These are phyloP conservation scores for Drosophila quasianomalipes DNA, from an alignment of 2,888 invertebrate genomes.

Conservation along the genomic window DNA sequence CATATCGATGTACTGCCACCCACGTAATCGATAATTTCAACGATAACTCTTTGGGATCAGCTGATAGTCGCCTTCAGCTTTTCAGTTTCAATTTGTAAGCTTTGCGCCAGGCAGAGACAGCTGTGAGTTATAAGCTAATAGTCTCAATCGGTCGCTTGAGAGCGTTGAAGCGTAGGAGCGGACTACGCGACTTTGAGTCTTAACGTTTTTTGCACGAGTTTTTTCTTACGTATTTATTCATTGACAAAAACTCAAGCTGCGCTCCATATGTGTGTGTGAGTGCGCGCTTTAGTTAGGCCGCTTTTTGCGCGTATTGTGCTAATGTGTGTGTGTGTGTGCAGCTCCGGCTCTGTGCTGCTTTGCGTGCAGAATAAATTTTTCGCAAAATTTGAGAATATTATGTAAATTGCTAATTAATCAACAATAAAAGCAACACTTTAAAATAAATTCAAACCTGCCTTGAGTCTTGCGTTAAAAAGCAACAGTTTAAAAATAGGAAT, in stretches of 20 bases:
- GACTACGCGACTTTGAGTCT: slow-evolving; percentile 25
- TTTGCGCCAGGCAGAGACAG: slow-evolving; percentile 39
- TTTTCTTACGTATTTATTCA: slow-evolving; percentile 81
- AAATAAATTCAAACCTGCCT: slow-evolving; percentile 28
- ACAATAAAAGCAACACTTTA: slow-evolving; percentile 11
- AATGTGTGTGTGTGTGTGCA: slow-evolving; percentile 46
- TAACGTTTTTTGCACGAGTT: slow-evolving; percentile 77
- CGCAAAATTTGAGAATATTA: slow-evolving; percentile 50
- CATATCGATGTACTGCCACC: slow-evolving; percentile 9
- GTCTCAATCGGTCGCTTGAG: slow-evolving; percentile 62
- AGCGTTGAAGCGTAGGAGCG: slow-evolving; percentile 38
- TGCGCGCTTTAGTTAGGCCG: slow-evolving; percentile 48
- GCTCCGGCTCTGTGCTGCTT: slow-evolving; percentile 49
- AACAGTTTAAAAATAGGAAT: slow-evolving; percentile 33
- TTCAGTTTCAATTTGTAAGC: slow-evolving; percentile 11
- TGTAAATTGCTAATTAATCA: slow-evolving; percentile 27
- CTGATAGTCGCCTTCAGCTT: slow-evolving; percentile 36
- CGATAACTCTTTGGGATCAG: slow-evolving; percentile 16
- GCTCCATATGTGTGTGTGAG: slow-evolving; percentile 44
- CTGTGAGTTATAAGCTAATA: slow-evolving; percentile 49
- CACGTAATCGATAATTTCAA: neutral
- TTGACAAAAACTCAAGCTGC: slow-evolving; percentile 79
- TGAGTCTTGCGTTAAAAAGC: slow-evolving; percentile 47
- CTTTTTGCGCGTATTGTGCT: slow-evolving; percentile 39
- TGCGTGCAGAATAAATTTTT: slow-evolving; percentile 68